Percentiles rank a stretch among this genome's conserved stretches.
These are phyloP conservation scores for Anas flavirostris DNA, from an alignment of 2,797 vertebrate species.

Conservation along the genomic window DNA sequence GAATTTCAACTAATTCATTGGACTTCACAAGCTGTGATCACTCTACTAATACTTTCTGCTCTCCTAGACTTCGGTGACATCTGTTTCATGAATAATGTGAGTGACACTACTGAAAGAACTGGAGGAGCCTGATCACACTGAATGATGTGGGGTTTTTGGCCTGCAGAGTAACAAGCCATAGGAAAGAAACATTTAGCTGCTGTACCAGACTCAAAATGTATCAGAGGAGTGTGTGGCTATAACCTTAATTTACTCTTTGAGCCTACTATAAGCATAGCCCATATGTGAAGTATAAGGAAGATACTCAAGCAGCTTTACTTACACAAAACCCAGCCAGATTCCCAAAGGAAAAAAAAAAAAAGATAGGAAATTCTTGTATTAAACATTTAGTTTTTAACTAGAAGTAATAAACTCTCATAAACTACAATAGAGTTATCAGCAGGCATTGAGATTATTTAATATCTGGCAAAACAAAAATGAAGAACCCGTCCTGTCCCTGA, in stretches of 20 bases:
- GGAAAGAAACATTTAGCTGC: neutral
- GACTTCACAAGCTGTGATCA: conserved; percentile 22
- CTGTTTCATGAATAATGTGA: neutral
- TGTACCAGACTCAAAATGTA: neutral
- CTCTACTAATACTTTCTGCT: neutral
- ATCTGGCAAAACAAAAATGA: conserved; percentile 47
- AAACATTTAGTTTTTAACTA: conserved; percentile 9
- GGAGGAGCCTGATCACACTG: neutral
- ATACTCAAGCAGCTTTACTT: neutral
- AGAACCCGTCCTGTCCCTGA: conserved; percentile 47
- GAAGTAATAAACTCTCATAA: neutral
- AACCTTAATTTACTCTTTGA: neutral
- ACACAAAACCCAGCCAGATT: neutral
- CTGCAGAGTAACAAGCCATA: conserved; percentile 4
- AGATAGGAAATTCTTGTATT: neutral
- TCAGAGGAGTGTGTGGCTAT: neutral
- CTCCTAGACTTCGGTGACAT: neutral
- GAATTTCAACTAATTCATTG: neutral
- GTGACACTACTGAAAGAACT: neutral
- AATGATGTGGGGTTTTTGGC: neutral
- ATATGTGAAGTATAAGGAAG: neutral
- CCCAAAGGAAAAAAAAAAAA: neutral
- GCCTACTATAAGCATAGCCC: neutral
- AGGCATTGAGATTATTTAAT: conserved; percentile 29
- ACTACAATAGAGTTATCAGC: conserved; percentile 2